Evolutionary conservation across 2,888 invertebrate genomes (phyloP).

Genomic region (Caenorhabditis panamensis): DNA sequence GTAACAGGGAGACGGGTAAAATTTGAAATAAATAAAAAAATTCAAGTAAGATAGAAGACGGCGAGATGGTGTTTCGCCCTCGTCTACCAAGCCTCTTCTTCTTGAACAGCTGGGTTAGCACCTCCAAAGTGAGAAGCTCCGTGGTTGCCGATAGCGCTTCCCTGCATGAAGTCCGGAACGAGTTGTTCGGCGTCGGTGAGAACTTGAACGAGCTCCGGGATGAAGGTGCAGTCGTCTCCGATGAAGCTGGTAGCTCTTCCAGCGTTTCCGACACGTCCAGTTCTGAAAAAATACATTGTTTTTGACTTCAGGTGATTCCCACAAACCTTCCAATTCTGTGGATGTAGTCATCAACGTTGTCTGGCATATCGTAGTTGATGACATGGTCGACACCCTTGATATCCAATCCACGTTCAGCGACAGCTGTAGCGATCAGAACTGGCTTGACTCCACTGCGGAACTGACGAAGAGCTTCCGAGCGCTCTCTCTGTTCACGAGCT

Average conservation of each 20-base stretch:
- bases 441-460: constrained; percentile 83
- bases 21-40: no score
- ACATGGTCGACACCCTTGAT: constrained; percentile 82
- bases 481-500: constrained; percentile 83
- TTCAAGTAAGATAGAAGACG: no score
- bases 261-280: constrained; percentile 83
- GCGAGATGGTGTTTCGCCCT: no score
- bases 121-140: constrained; percentile 24
- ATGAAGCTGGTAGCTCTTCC: constrained; percentile 85
- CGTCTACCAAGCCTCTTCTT: constrained; percentile 37
- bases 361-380: constrained; percentile 83
- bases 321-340: constrained; percentile 83
- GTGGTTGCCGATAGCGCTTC: constrained; percentile 1
- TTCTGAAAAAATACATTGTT: constrained; percentile 65
- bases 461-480: constrained; percentile 87
- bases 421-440: constrained; percentile 91
- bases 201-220: constrained; percentile 72
- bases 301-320: neutral
- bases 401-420: constrained; percentile 89
- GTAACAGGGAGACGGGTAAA: no score
- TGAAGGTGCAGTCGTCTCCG: constrained; percentile 85
- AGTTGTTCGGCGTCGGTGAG: constrained; percentile 55
- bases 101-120: constrained; percentile 7
- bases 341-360: constrained; percentile 83
- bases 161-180: constrained; percentile 53